Evolutionary conservation across 2,797 vertebrate species (phyloP).

Genomic region (Hypotaenidia philippensis): DNA sequence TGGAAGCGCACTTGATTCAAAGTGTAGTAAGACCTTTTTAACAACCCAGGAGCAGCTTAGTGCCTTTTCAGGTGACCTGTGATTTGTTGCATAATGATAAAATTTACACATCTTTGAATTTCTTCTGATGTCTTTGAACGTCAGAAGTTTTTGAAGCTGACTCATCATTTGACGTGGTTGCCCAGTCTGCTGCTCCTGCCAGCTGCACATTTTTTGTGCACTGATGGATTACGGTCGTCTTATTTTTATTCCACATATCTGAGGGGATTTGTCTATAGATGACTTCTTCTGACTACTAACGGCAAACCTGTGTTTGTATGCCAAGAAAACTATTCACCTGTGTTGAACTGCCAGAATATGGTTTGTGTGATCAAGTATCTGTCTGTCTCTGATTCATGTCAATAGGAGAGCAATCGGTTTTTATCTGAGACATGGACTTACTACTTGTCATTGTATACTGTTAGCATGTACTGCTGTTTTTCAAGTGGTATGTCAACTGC

Average conservation of each 20-base stretch:
- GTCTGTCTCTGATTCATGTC: not conserved
- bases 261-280: not conserved
- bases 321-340: not conserved
- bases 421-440: not conserved
- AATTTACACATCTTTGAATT: not conserved
- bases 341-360: not conserved
- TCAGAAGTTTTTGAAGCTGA: not conserved
- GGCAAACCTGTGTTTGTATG: not conserved
- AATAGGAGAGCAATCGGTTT: not conserved
- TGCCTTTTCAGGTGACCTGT: slow-evolving; percentile 14
- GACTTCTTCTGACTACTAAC: not conserved
- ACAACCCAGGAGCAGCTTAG: not conserved
- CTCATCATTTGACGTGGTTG: not conserved
- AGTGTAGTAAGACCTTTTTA: not conserved
- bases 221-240: not conserved
- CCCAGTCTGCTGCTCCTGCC: not conserved
- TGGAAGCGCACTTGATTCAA: not conserved
- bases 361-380: not conserved
- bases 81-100: not conserved
- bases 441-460: not conserved
- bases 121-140: not conserved
- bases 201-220: not conserved
- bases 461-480: slow-evolving; percentile 60
- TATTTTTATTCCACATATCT: not conserved
- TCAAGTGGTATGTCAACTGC: slow-evolving; percentile 1